phyloP scores from a whole-genome alignment of 30 jellyfish, hydroid and myxozoan species.

The Hydra vulgaris region DNA sequence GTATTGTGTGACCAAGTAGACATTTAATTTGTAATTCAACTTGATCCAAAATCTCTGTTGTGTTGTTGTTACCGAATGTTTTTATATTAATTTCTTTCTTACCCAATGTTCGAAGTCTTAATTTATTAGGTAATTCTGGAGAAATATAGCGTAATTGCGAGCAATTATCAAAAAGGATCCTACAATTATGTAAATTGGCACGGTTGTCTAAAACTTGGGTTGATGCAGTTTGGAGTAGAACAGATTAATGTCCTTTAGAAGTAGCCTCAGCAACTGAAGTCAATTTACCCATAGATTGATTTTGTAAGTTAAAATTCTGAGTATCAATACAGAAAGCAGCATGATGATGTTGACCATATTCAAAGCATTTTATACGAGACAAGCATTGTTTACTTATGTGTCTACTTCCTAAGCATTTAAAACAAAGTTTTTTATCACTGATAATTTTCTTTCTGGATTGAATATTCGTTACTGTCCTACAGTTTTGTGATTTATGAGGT shows the following conservation, averaged over 20 bases:
- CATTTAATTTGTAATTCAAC: not conserved
- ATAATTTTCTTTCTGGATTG: slow-evolving; percentile 3
- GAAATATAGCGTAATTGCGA: not conserved
- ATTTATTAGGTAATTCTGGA: not conserved
- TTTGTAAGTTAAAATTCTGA: not conserved
- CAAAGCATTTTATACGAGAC: not conserved
- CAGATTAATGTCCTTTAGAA: not conserved
- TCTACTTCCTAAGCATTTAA: not conserved
- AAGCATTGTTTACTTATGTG: not conserved
- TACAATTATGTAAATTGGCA: not conserved
- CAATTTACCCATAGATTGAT: not conserved
- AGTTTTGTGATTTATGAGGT: not conserved
- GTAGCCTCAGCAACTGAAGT: not conserved
- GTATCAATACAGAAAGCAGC: not conserved
- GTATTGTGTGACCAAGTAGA: not conserved
- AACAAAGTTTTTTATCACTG: not conserved
- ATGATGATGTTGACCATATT: not conserved
- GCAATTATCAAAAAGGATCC: not conserved
- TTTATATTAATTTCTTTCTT: not conserved
- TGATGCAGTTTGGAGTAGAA: slow-evolving; percentile 3
- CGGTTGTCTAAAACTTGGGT: not conserved
- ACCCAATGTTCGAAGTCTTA: not conserved
- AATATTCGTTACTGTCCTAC: not conserved
- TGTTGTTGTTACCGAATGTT: slow-evolving; percentile 2
- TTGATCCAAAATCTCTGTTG: not conserved